A percentile compares a stretch with the other conserved stretches of the same genome.
These are phyloP conservation scores for Rhynchonycteris naso DNA, from an alignment of 2,797 vertebrate species.

Conservation along the genomic window DNA sequence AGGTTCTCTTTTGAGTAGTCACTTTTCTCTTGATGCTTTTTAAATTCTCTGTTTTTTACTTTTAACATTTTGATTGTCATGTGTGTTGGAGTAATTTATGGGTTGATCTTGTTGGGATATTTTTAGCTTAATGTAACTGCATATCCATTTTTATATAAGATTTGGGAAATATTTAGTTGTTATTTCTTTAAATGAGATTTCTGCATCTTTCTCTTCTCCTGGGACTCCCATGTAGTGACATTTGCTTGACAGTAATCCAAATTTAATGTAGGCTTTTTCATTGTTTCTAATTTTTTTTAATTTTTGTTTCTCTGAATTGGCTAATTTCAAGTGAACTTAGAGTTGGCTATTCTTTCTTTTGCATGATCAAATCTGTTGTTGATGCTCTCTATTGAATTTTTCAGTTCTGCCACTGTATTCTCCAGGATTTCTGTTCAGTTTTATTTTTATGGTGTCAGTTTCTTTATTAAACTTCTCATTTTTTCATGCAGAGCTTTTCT, in stretches of 20 bases:
- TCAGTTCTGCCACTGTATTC: not conserved
- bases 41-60: not conserved
- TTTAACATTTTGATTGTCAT: not conserved
- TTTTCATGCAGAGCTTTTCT: not conserved
- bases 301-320: not conserved
- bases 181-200: not conserved
- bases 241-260: not conserved
- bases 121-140: not conserved
- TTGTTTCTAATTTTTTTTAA: not conserved
- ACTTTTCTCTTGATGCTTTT: not conserved
- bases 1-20: not conserved
- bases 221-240: not conserved
- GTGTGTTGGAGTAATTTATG: not conserved
- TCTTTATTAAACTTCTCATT: too few relatives aligned
- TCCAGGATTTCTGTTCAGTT: not conserved
- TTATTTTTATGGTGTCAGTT: not conserved
- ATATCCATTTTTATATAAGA: not conserved
- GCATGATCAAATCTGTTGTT: not conserved
- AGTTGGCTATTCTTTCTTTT: not conserved
- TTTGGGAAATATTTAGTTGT: not conserved
- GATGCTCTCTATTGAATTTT: not conserved
- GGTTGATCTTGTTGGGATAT: not conserved
- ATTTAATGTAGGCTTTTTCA: not conserved
- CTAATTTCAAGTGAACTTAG: not conserved
- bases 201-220: not conserved